Evolutionary conservation across 1,140 invertebrate species (phyloP), one percentile per base, ranked within the genome.

Genomic region (Limonius californicus): DNA sequence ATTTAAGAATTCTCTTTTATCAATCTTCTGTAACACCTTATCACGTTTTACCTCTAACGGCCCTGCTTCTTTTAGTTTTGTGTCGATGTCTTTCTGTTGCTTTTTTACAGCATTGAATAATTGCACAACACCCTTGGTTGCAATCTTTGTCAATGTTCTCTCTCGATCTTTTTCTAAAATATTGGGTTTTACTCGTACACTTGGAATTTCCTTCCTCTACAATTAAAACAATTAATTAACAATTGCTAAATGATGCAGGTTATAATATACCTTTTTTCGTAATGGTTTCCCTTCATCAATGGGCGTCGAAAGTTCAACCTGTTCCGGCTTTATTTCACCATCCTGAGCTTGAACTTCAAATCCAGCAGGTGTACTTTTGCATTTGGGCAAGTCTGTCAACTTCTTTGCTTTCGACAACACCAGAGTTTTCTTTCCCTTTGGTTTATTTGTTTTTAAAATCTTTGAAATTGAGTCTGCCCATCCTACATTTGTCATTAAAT

Each of bases 51-150:
- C 81, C 76, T 92, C 89, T 21, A 91, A 81, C n/a, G 86, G 81
- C 21, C 90, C 89, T 50, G 84, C 90, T 62, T 85, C 80, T 42
- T 84, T 78, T 62, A 95, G 74, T 77, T 92, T 86, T 55, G 84
- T 83, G 54, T 89, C 83, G 54, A 94, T 79, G 54, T 85, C 83
- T 74, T 86, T 89, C 76, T 95, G 92, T 77, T 95, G 93, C 67
- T 88, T 83, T 72, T 83, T 84, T 0, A 96, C 93, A 18, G 92
- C 89, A 83, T 96, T 96, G 67, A 96, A 97, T 65, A 97, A 78
- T 75, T 95, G 91, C 0, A 96, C 91, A 2, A 95, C 91, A 72
- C 93, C 94, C 74, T 89, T 93, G 59, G 91, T 94, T 14, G 92
- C 92, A 68, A 95, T 91, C 82, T 89, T 92, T 23, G 86, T 80